phyloP scores from a whole-genome alignment of 64 coral and sea anemone genomes.

The Astreopora myriophthalma region DNA sequence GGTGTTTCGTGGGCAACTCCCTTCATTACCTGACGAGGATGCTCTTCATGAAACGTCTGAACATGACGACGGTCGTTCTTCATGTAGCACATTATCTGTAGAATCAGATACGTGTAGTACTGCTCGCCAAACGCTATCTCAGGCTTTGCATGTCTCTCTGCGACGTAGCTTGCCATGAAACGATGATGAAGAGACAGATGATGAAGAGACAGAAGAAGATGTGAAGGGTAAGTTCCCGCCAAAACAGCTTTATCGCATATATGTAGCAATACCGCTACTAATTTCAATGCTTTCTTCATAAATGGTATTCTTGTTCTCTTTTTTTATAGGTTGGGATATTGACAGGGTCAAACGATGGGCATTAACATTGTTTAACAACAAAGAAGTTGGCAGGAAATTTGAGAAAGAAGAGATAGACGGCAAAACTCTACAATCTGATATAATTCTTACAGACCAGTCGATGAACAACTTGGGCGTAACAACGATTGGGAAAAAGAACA shows the following conservation, averaged over 20 bases:
- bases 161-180: neutral
- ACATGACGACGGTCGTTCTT: neutral
- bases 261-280: too few species aligned
- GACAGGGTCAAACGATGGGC: neutral
- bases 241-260: conserved; percentile 1
- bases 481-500: conserved; percentile 13
- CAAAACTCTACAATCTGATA: neutral
- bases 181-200: neutral
- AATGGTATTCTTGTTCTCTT: neutral
- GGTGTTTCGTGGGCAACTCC: neutral
- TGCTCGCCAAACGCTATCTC: neutral
- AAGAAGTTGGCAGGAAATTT: conserved; percentile 1
- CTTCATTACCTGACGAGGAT: too few species aligned
- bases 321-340: conserved; percentile 16
- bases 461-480: conserved; percentile 1
- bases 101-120: too few species aligned
- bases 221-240: conserved; percentile 3
- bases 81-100: neutral
- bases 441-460: neutral
- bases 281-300: neutral
- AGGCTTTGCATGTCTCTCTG: neutral
- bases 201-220: neutral
- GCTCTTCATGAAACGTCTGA: neutral
- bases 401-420: conserved; percentile 13
- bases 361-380: neutral